These are phyloP conservation scores for Dynastes tityus DNA, from an alignment of 2,888 invertebrate genomes.

Conservation along the genomic window DNA sequence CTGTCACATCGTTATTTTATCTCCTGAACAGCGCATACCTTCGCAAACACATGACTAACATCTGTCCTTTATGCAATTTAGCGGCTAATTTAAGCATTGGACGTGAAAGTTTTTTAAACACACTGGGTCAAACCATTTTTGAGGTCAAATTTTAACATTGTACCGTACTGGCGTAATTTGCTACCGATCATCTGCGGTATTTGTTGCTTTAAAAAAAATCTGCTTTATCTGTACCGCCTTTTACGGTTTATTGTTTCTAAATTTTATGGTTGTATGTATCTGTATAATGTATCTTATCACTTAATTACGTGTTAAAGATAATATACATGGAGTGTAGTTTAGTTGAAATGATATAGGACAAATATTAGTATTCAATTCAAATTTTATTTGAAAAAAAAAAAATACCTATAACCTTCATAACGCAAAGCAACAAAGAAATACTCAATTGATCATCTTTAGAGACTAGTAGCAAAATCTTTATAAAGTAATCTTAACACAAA, in stretches of 20 bases:
- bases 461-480: constrained; percentile 36
- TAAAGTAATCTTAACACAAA: neutral
- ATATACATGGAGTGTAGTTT: neutral
- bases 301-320: constrained; percentile 42
- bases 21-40: neutral
- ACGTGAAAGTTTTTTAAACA: constrained; percentile 41
- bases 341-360: neutral
- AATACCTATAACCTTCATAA: constrained; percentile 41
- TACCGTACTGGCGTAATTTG: neutral
- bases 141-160: constrained; percentile 30
- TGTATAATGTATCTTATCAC: constrained; percentile 34
- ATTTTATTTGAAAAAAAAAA: constrained; percentile 27
- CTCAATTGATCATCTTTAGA: constrained; percentile 14
- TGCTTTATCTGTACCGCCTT: neutral
- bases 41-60: constrained; percentile 4
- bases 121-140: constrained; percentile 34
- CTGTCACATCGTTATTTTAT: neutral
- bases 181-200: constrained; percentile 1
- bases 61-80: constrained; percentile 27
- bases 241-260: constrained; percentile 21
- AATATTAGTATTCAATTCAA: constrained; percentile 8
- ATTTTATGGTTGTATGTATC: constrained; percentile 5
- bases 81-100: neutral
- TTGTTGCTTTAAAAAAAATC: neutral
- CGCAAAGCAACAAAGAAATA: constrained; percentile 20